Percentiles rank a stretch among this genome's conserved stretches.
These are phyloP conservation scores for Aleiodes testaceus DNA, from an alignment of 2,888 invertebrate species.

Conservation along the genomic window DNA sequence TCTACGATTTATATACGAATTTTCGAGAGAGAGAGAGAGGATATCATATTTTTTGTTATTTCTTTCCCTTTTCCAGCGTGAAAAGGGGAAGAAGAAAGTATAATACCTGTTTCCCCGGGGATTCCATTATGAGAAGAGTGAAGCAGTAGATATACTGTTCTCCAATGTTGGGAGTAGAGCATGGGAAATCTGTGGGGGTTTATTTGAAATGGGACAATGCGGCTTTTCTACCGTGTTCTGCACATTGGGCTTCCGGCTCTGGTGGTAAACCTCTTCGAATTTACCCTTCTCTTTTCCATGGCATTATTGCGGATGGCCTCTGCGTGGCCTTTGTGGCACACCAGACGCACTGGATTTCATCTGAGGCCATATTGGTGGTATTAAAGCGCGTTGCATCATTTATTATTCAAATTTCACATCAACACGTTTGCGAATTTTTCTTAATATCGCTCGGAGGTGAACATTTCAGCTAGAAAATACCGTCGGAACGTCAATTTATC, in stretches of 20 bases:
- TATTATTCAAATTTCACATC: not conserved
- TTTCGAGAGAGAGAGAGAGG: not conserved
- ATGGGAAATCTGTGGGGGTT: slow-evolving; percentile 5
- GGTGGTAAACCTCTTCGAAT: slow-evolving; percentile 41
- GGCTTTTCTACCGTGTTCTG: slow-evolving; percentile 32
- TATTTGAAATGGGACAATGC: slow-evolving; percentile 39
- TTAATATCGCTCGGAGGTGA: no score
- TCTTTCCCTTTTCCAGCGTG: not conserved
- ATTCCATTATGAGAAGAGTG: slow-evolving; percentile 28
- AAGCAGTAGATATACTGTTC: slow-evolving; percentile 8
- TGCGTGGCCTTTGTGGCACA: slow-evolving; percentile 17
- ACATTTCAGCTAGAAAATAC: no score
- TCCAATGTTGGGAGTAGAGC: not conserved
- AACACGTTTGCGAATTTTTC: no score
- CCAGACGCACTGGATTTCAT: slow-evolving; percentile 22
- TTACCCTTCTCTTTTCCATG: slow-evolving; percentile 15
- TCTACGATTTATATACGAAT: slow-evolving; percentile 12
- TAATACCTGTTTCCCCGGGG: slow-evolving; percentile 17
- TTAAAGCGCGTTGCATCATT: not conserved
- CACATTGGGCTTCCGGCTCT: slow-evolving; percentile 34
- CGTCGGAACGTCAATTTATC: no score
- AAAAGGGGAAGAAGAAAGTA: not conserved
- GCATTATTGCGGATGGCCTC: slow-evolving; percentile 31
- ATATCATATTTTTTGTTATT: not conserved
- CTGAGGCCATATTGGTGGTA: slow-evolving; percentile 1